These are phyloP conservation scores for Platanista minor DNA, from an alignment of 2,113 vertebrate genomes.

Conservation along the genomic window DNA sequence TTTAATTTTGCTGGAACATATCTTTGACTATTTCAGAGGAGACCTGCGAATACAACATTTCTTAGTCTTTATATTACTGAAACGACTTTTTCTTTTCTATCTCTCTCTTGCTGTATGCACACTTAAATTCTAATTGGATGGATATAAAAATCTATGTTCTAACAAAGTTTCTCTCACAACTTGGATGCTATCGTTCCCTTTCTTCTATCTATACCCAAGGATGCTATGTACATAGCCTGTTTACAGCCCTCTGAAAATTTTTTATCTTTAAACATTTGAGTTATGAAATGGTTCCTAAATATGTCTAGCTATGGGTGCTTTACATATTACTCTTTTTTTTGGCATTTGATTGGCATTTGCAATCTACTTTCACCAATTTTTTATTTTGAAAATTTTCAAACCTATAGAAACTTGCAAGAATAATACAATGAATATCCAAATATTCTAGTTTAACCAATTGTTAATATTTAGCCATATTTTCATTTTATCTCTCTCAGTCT, in stretches of 20 bases:
- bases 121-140: not conserved
- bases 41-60: not conserved
- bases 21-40: not conserved
- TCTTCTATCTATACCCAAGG: not conserved
- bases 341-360: not conserved
- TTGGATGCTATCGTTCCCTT: not conserved
- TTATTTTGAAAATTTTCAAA: conserved; percentile 9
- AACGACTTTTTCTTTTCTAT: not conserved
- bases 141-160: not conserved
- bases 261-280: conserved; percentile 42
- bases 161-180: not conserved
- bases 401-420: not conserved
- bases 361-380: not conserved
- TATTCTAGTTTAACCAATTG: not conserved
- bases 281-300: not conserved
- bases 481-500: not conserved
- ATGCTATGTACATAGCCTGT: not conserved
- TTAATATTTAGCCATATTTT: not conserved
- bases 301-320: not conserved
- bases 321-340: not conserved
- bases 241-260: not conserved
- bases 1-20: not conserved
- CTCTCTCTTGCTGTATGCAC: not conserved
- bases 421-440: not conserved
- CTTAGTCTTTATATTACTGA: not conserved